Base-by-base conservation (phyloP, 2,888 invertebrate genomes). In the Pandemis corylana region DNA sequence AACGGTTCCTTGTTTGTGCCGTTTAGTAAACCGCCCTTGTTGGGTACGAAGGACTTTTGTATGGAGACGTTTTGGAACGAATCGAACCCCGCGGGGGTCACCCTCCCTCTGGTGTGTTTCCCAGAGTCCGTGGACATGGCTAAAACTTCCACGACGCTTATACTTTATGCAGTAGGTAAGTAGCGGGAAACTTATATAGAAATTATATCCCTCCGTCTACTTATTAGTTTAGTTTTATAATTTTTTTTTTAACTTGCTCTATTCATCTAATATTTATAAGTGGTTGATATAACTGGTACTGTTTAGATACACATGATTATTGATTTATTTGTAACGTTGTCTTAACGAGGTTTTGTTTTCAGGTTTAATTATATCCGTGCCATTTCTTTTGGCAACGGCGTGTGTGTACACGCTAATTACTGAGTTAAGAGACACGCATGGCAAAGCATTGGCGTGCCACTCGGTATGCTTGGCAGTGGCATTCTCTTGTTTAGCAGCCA, bases 1-100 rank as follows among this genome's bases (percentile, higher is more conserved):
- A 96, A 96, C 79, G 96, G 96, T 28, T 95, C 95, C 0, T 88
- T 96, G 63, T 95, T 95, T 78, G 93, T 94, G 15, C 95, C 95
- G 0, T 90, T 87, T 79, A 90, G 89, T 63, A 80, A 87, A 41
- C 94, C 94, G 0, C 84, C 85, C n/a, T 85, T 95, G 80, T 85
- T 96, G 56, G 89, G 89, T 10, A 94, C 94, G 0, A 90, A 90
- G 70, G 94, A 95, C 78, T 96, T 95, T 83, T 96, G 96, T 81
- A 95, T 96, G 95, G 96, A 96, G 82, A 88, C 95, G 0, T 94
- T 95, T 78, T 94, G 89, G 85, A 93, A 89, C 72, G 89, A 90
- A 76, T 84, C 91, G 0, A 87, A 87, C 67, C 94, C 94, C 56
- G 92, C 92, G 12, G 91, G 90, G 7, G 79, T 93, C 20, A 95